Conservation (phyloP, 1,140 invertebrate genomes). For the Drosophila aff. region DNA sequence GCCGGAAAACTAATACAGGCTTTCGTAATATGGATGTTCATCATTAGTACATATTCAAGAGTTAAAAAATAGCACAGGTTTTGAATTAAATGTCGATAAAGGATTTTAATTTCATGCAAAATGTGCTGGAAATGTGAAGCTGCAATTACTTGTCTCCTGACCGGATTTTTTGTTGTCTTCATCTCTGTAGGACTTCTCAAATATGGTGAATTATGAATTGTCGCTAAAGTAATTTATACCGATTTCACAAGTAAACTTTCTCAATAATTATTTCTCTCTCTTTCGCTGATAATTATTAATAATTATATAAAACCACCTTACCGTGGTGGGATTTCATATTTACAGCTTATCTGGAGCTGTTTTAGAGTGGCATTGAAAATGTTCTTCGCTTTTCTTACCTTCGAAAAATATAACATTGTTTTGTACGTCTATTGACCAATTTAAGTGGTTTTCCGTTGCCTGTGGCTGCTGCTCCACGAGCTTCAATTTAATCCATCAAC, state of each 20-base stretch:
- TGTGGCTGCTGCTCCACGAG: conserved; percentile 1
- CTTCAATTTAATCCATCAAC: background rate
- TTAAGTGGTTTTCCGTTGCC: background rate
- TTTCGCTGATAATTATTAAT: background rate
- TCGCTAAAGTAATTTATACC: accelerated
- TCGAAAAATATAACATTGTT: background rate
- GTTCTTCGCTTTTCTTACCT: background rate
- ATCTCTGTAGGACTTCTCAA: background rate
- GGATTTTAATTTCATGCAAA: background rate
- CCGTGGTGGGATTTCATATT: background rate
- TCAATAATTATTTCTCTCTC: too few species aligned
- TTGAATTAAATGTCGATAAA: background rate
- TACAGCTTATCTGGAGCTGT: background rate
- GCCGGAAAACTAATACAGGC: conserved; percentile 54
- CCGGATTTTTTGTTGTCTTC: background rate
- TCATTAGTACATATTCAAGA: conserved; percentile 13
- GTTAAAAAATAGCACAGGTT: too few species aligned
- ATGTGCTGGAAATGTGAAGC: conserved; percentile 1
- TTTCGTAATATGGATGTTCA: conserved; percentile 58
- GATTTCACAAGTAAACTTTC: background rate
- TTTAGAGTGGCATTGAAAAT: background rate
- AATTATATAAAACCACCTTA: background rate
- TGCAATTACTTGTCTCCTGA: background rate
- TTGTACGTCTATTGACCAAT: background rate
- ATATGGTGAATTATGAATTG: conserved; percentile 4